Base-by-base conservation (phyloP, 2,888 invertebrate genomes). In the Cantharis rufa region DNA sequence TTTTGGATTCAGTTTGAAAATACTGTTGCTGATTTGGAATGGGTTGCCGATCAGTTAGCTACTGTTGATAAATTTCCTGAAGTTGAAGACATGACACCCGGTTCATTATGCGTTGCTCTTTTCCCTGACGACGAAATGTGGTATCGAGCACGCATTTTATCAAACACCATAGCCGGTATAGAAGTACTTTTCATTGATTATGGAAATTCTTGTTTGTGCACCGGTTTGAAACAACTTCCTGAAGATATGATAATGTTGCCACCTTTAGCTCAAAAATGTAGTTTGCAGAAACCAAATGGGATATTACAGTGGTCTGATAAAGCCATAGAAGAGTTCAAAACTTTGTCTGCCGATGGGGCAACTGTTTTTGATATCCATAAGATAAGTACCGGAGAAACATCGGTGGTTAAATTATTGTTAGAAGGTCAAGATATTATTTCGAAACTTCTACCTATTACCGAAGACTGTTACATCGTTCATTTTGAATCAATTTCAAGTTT, bases 1-100 rank as follows among this genome's bases (percentile, higher is more conserved):
- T 95, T 95, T 85, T 95, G 94, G 88, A 89, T 95, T 9, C 95
- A 94, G 81, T 87, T 92, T 78, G 94, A 94, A 82, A 91, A 92
- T n/a, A 89, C 90, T 13, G 87, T 90, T 0, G 84, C 89, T 1
- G 90, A 91, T 78, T 86, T 93, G 9, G 92, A 93, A 83, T 90
- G 90, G 83, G 90, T 94, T n/a, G 90, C 91, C 0, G 91, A 91
- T 64, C 89, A 89, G 80, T 87, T 94, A 79, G 85, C 88, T 7
- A 86, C 87, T n/a, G 90, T 91, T 5, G 87, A 89, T 1, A 89
- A 89, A 71, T 92, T 92, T 76, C 89, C 90, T 0, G 86, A 89
- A 32, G 80, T 90, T 1, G 84, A 90, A 0, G 90, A 92, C 78
- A 83, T 91, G 9, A 89, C 90, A 77, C 91, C 91, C 1, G 93